phyloP scores from a whole-genome alignment of 2,888 invertebrate species.

The Eristalis arbustorum region DNA sequence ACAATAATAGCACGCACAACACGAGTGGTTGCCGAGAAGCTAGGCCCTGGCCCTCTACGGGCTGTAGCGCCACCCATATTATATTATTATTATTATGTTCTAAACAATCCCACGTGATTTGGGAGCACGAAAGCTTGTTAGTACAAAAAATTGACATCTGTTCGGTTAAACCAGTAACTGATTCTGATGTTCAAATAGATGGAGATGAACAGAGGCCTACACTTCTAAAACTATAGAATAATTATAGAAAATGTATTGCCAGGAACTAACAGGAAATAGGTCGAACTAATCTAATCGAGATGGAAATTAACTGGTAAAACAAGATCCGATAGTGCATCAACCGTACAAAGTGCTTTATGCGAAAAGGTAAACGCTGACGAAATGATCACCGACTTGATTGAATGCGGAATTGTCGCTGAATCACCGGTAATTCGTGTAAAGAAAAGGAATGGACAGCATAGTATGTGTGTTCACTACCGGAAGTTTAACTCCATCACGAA shows the following conservation, averaged over 20 bases:
- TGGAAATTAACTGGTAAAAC: conserved; percentile 17
- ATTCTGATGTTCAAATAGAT: not conserved
- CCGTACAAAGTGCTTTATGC: not conserved
- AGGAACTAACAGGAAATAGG: conserved; percentile 18
- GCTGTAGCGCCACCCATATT: too few relatives aligned
- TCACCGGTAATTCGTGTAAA: too few relatives aligned
- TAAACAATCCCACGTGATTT: conserved; percentile 4
- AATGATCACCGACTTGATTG: not conserved
- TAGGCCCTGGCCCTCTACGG: too few relatives aligned
- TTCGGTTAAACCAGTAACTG: not conserved
- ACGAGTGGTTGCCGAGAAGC: too few relatives aligned
- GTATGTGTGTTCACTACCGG: too few relatives aligned
- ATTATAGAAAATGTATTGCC: conserved; percentile 13
- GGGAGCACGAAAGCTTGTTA: not conserved
- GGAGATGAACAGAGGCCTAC: not conserved
- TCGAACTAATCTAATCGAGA: conserved; percentile 6
- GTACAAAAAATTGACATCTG: conserved; percentile 1
- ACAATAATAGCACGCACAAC: too few relatives aligned
- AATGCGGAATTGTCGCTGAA: not conserved
- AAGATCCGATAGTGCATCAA: conserved; percentile 1
- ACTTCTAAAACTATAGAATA: not conserved
- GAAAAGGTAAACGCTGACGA: conserved; percentile 9
- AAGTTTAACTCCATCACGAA: conserved; percentile 3
- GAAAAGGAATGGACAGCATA: too few relatives aligned
- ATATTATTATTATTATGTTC: too few relatives aligned